Conservation (phyloP, 2,888 invertebrate species). For the Anaspis maculata region DNA sequence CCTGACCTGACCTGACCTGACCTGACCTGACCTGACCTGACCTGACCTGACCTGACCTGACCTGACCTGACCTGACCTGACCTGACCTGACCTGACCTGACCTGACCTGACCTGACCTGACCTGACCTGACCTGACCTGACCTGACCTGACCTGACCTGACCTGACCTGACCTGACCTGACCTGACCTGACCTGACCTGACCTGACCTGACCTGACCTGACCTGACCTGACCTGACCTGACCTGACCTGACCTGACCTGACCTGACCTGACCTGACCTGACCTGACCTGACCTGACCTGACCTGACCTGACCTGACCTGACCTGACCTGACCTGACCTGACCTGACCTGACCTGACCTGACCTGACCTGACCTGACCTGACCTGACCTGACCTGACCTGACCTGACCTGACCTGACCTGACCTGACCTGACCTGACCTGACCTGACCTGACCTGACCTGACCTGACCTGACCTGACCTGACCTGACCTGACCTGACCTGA, state of each 20-base stretch:
- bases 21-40: constrained; percentile 3
- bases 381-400: constrained; percentile 3
- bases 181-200: constrained; percentile 3
- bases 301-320: constrained; percentile 3
- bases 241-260: constrained; percentile 3
- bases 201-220: constrained; percentile 3
- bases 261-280: constrained; percentile 3
- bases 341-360: constrained; percentile 3
- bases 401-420: constrained; percentile 3
- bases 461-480: constrained; percentile 3
- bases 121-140: constrained; percentile 3
- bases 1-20: constrained; percentile 3
- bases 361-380: constrained; percentile 3
- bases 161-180: constrained; percentile 3
- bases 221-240: constrained; percentile 3
- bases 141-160: constrained; percentile 3
- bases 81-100: constrained; percentile 3
- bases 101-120: constrained; percentile 3
- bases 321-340: constrained; percentile 3
- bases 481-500: constrained; percentile 3
- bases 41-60: constrained; percentile 3
- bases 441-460: constrained; percentile 3
- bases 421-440: constrained; percentile 3
- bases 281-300: constrained; percentile 3
- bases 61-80: constrained; percentile 3